Evolutionary conservation across 2,113 vertebrate species (phyloP), one percentile per base, ranked within the genome.

Genomic region (Tursiops truncatus): DNA sequence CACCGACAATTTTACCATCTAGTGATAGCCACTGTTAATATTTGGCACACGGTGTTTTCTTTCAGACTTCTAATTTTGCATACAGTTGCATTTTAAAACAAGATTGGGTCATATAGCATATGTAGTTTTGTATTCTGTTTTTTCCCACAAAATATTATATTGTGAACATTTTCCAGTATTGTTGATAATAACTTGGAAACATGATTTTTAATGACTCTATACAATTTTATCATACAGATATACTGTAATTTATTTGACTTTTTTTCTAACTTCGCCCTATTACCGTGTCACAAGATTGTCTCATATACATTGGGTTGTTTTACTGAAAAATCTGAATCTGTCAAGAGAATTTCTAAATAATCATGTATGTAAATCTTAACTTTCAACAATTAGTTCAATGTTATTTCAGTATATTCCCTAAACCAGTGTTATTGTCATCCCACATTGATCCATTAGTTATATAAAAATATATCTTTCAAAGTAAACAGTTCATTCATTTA

Each of bases 1-100:
- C 23, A 58, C 38, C 10, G 5, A 50, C 50, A 91, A 38, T 50
- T 83, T 26, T 0, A 60, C 38, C 41, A 60, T 28, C 38, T 38
- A 44, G 65, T 41, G 8, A 53, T 7, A 71, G 38, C 18, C n/a
- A 25, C n/a, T 74, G 10, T 82, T 63, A 92, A 53, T 56, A 36
- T 77, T 50, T 89, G 44, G 8, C 53, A 92, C 83, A 73, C 50
- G 65, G 20, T 60, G 12, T 89, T 93, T 89, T 85, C 77, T 76
- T 89, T 73, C 18, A 68, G 3, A 63, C 23, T 97, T 95, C 80
- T 96, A 26, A 50, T 90, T 96, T 86, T 60, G 36, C 23, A 53
- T 65, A 47, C 14, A n/a, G 17, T 83, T 96, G 3, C 28, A 67
- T 94, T 85, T 95, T 88, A 84, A 96, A 87, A 91, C 20, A 79